Evolutionary conservation across 2,888 invertebrate species (phyloP).

Genomic region (Nipponacmea schrenckii): DNA sequence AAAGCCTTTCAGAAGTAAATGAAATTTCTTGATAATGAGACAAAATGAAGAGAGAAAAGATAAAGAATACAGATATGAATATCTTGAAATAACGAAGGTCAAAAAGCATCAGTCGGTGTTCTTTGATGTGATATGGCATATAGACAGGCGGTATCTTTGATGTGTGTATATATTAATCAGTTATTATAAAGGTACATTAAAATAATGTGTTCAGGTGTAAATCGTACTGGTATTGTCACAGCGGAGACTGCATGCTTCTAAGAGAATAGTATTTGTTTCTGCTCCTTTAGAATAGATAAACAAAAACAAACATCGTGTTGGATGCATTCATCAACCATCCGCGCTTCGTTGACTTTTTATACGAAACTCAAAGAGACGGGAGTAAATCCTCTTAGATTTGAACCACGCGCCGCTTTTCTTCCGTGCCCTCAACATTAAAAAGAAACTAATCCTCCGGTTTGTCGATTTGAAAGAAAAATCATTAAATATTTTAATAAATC

Average conservation of each 20-base stretch:
- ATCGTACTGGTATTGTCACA: not conserved
- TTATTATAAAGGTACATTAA: not conserved
- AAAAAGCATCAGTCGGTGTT: not conserved
- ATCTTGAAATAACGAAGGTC: not conserved
- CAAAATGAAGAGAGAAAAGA: too few relatives aligned
- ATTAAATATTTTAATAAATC: not conserved
- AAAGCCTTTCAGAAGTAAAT: too few relatives aligned
- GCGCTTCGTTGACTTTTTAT: not conserved
- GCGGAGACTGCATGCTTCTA: not conserved
- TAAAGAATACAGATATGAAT: too few relatives aligned
- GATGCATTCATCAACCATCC: not conserved
- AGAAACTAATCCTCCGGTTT: not conserved
- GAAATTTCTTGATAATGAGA: too few relatives aligned
- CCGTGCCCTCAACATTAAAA: not conserved
- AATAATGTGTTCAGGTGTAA: not conserved
- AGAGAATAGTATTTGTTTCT: not conserved
- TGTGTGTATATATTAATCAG: not conserved
- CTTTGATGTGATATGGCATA: too few relatives aligned
- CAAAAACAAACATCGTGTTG: not conserved
- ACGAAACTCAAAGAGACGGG: not conserved
- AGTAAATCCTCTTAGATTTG: not conserved
- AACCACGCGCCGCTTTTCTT: not conserved
- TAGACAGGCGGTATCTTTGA: not conserved
- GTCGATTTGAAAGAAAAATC: too few relatives aligned
- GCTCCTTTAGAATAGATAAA: not conserved